A percentile compares a stretch with the other conserved stretches of the same genome.
Conservation (phyloP, 2,113 vertebrate species). For the Muscicapa adusta region DNA sequence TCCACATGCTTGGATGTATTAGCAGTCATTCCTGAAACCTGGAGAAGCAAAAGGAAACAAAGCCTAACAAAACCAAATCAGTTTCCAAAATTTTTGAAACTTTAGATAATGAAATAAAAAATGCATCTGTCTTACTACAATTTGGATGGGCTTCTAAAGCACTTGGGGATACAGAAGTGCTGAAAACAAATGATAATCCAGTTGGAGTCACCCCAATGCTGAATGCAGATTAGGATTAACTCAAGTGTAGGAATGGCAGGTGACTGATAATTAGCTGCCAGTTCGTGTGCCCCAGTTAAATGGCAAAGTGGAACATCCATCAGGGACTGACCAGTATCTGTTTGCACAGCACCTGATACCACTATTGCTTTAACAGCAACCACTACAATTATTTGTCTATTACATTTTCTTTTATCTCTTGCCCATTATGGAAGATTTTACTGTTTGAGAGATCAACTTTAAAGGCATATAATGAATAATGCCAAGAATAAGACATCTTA, state of each 20-base stretch:
- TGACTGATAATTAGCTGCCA: slow-evolving; percentile 7
- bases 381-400: not conserved
- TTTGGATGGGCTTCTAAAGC: not conserved
- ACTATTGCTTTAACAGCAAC: not conserved
- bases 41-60: not conserved
- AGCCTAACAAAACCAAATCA: not conserved
- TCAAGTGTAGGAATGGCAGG: not conserved
- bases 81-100: not conserved
- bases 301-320: not conserved
- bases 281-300: not conserved
- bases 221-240: not conserved
- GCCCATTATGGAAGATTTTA: not conserved
- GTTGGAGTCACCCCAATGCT: not conserved
- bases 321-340: not conserved
- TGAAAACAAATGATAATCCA: not conserved
- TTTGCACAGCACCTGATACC: not conserved
- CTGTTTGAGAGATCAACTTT: not conserved
- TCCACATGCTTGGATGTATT: not conserved
- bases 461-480: not conserved
- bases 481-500: not conserved
- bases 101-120: not conserved
- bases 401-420: not conserved
- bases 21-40: not conserved
- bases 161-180: not conserved
- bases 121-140: not conserved